Conservation (phyloP, 1,140 invertebrate genomes). For the Ephestia elutella region DNA sequence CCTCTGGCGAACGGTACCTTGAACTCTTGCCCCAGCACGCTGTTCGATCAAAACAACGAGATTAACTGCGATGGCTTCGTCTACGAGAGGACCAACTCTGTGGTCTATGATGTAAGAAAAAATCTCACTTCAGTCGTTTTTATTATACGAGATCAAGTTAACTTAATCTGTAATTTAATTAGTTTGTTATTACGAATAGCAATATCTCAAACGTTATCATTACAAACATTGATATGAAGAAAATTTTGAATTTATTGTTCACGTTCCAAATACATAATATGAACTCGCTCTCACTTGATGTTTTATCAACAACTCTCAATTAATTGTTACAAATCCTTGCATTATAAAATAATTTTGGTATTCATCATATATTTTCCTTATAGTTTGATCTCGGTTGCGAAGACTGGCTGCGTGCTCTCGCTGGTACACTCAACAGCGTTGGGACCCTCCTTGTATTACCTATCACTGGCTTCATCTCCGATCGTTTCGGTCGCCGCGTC, state of each 20-base stretch:
- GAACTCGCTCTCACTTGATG: no score
- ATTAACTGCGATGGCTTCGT: conserved; percentile 48
- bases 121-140: no score
- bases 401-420: conserved; percentile 45
- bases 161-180: no score
- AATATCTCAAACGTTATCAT: no score
- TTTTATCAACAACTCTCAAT: no score
- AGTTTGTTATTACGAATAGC: no score
- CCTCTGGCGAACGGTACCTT: conserved; percentile 27
- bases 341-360: no score
- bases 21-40: conserved; percentile 34
- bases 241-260: no score
- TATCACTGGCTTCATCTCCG: conserved; percentile 72
- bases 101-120: conserved; percentile 58
- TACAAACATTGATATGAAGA: no score
- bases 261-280: no score
- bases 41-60: conserved; percentile 32
- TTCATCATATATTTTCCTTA: conserved; percentile 25
- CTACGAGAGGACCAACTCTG: conserved; percentile 51
- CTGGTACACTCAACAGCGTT: conserved; percentile 50
- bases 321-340: neutral
- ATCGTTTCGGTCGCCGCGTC: conserved; percentile 77
- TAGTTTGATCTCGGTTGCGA: conserved; percentile 53
- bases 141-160: no score
- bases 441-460: conserved; percentile 55